These are phyloP conservation scores for Apeira syringaria DNA, from an alignment of 2,888 invertebrate species.

Conservation along the genomic window DNA sequence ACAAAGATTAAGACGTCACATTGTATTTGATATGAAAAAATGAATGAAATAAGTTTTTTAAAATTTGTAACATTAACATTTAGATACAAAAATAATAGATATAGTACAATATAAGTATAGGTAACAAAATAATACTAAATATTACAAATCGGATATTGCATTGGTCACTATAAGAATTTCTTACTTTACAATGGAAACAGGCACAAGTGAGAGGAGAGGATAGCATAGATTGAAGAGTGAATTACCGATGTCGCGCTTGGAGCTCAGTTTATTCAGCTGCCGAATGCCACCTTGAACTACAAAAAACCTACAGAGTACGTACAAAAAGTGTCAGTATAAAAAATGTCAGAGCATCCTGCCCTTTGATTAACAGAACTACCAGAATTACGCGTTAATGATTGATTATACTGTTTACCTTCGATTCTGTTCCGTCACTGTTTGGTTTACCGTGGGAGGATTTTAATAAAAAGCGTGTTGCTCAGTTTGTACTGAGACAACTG, in stretches of 20 bases:
- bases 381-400: constrained; percentile 73
- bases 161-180: no score
- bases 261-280: constrained; percentile 71
- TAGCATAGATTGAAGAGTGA: constrained; percentile 66
- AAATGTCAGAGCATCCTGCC: constrained; percentile 68
- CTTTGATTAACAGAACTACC: constrained; percentile 55
- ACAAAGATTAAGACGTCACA: no score
- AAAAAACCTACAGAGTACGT: constrained; percentile 45
- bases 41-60: no score
- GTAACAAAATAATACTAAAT: no score
- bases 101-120: no score
- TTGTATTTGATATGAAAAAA: no score
- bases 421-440: constrained; percentile 66
- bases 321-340: constrained; percentile 31
- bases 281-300: constrained; percentile 48
- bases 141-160: no score
- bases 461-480: not conserved
- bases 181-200: constrained; percentile 58
- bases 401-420: constrained; percentile 72
- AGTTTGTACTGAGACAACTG: no score
- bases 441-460: constrained; percentile 43
- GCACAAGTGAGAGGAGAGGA: constrained; percentile 27
- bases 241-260: constrained; percentile 75
- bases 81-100: no score
- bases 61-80: no score